Evolutionary conservation across 1,140 invertebrate genomes (phyloP), one percentile per base, ranked within the genome.

Genomic region (Pseudachorutes palmiensis): DNA sequence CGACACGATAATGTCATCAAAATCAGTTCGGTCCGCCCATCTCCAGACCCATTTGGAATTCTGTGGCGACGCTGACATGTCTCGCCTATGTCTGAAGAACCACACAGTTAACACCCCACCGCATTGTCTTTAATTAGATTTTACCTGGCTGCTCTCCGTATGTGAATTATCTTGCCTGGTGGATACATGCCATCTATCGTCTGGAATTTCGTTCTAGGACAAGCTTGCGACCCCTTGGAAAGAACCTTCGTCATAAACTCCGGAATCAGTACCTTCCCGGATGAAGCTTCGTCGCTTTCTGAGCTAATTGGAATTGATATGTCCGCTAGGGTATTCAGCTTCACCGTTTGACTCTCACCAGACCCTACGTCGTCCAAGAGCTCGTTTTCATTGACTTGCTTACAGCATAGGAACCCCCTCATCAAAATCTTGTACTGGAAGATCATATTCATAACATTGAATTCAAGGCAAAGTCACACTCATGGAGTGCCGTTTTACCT

Each of bases 371-470:
- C n/a, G n/a, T n/a, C n/a, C n/a, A n/a, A n/a, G n/a, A n/a, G n/a
- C n/a, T n/a, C n/a, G n/a, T n/a, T n/a, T n/a, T n/a, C n/a, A n/a
- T 33, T n/a, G 59, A 48, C 0, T 58, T 58, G 1, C 30, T 14
- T 45, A 24, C 64, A 62, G 19, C 63, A 64, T 31, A 87, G 87
- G 75, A 88, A 87, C 24, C 87, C 87, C 76, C 89, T 88, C 67
- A 88, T 78, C 74, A 89, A 83, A 64, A 90, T 86, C 66, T 87
- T 86, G 73, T 89, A 89, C 87, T 89, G 30, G 45, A 67, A 62
- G 62, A 58, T 48, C 12, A 28, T 48, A 62, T 16, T 1, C 26
- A 19, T 59, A 22, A 41, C 2, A 45, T 65, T 26, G 3, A n/a
- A 19, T 3, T 48, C 30, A 3, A 2, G 12, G 31, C 22, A 58